Evolutionary conservation across 2,113 vertebrate species (phyloP), one percentile per base, ranked within the genome.

Genomic region (Eptesicus fuscus): DNA sequence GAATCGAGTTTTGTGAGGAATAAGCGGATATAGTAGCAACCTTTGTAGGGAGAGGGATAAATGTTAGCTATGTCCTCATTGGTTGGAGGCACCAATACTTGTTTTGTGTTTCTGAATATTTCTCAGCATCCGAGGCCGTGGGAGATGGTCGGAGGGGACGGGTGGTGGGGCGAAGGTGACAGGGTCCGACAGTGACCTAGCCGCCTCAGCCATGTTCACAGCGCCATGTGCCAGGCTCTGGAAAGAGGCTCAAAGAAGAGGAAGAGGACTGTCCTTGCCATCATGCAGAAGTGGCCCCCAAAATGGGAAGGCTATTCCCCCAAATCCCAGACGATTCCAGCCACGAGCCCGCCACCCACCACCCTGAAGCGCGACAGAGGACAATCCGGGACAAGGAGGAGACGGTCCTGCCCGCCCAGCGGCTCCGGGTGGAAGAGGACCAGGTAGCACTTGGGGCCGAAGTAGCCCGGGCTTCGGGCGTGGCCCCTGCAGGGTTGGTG

Each of bases 141-240:
- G 7, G 9, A 25, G 14, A 22, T 1, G 56, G 25, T 22, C 9
- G 16, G 20, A 17, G 35, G 32, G 25, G 3, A 32, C 0, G 0
- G 40, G 56, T 2, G 30, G 22, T 5, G 70, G 1, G 16, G 23
- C 1, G 14, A 28, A 30, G 22, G 18, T 0, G 44, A n/a, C 5
- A 22, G 17, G 5, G 3, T 7, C 2, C 14, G 11, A 1, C 10
- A 9, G 42, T 0, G 77, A 32, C 4, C 22, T 4, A 25, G 25
- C 44, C 5, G 1, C 7, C 8, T 4, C 4, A 1, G 8, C n/a
- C 10, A 1, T 4, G 16, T 5, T 11, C 59, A 10, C 0, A 1
- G 20, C 51, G 70, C 69, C 9, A 0, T 1, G 5, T 9, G 56
- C 65, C 44, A 40, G 69, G 63, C 63, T 51, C 88, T 18, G 17